Conservation (phyloP, 2,797 vertebrate species). For the Malacoctenus gilli region DNA sequence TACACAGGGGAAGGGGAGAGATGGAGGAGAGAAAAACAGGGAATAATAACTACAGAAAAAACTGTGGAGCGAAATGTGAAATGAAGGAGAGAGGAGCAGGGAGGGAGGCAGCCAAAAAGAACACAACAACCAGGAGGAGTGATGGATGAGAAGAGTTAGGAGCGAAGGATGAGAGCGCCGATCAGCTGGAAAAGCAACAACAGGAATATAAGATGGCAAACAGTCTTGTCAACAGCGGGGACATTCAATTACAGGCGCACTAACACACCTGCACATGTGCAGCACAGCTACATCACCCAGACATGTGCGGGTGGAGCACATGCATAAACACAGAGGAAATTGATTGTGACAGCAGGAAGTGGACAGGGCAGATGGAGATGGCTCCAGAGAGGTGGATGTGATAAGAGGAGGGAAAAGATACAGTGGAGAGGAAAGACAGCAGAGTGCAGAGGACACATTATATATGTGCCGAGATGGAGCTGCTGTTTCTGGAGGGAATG, state of each 20-base stretch:
- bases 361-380: constrained; percentile 26
- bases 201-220: constrained; percentile 14
- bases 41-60: constrained; percentile 51
- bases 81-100: constrained; percentile 27
- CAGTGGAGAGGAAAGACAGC: too few species aligned
- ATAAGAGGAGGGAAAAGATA: constrained; percentile 16
- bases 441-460: constrained; percentile 1
- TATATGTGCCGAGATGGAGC: not conserved
- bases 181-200: constrained; percentile 41
- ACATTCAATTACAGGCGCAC: constrained; percentile 29
- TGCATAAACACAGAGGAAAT: constrained; percentile 31
- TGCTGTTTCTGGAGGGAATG: not conserved
- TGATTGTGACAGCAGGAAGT: constrained; percentile 39
- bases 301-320: not conserved
- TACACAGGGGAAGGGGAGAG: constrained; percentile 29
- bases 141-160: constrained; percentile 46
- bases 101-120: constrained; percentile 16
- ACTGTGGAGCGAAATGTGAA: constrained; percentile 35
- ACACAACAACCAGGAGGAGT: constrained; percentile 44
- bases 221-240: constrained; percentile 24
- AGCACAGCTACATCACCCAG: constrained; percentile 6
- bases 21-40: constrained; percentile 34
- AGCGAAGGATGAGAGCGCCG: constrained; percentile 11
- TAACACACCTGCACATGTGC: constrained; percentile 28
- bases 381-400: constrained; percentile 1